A percentile compares a stretch with the other conserved stretches of the same genome.
Evolutionary conservation across 2,888 invertebrate species (phyloP).

Genomic region (Margaritifera margaritifera): DNA sequence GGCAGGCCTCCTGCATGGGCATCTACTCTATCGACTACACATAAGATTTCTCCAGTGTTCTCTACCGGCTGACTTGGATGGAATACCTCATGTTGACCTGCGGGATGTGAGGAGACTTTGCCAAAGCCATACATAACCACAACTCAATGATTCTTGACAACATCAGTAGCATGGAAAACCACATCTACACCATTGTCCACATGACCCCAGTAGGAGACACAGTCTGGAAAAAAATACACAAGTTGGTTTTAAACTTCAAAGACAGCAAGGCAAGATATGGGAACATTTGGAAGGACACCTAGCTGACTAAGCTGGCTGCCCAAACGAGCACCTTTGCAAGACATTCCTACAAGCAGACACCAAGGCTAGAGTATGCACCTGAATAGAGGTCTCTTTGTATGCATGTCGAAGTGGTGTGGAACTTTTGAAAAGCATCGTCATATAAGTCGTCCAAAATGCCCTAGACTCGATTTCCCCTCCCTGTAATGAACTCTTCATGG

Average conservation of each 20-base stretch:
- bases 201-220: not conserved
- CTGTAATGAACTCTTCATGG: not conserved
- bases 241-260: slow-evolving; percentile 9
- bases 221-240: slow-evolving; percentile 5
- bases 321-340: not conserved
- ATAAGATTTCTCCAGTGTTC: not conserved
- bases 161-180: slow-evolving; percentile 1
- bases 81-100: not conserved
- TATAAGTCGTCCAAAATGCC: not conserved
- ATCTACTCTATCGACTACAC: no score
- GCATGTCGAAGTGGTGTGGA: not conserved
- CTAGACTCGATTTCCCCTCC: not conserved
- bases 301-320: slow-evolving; percentile 3
- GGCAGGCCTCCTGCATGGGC: no score
- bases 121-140: slow-evolving; percentile 1
- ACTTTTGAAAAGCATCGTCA: not conserved
- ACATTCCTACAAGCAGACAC: not conserved
- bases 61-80: slow-evolving; percentile 1
- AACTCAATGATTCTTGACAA: slow-evolving; percentile 3
- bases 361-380: not conserved
- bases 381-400: not conserved
- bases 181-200: slow-evolving; percentile 6
- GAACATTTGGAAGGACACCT: slow-evolving; percentile 4
- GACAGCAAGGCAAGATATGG: slow-evolving; percentile 1
- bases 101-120: slow-evolving; percentile 4